Percentiles rank a stretch among this genome's conserved stretches.
phyloP scores from a whole-genome alignment of 2,888 invertebrate genomes.

The Drosophila tripunctata region DNA sequence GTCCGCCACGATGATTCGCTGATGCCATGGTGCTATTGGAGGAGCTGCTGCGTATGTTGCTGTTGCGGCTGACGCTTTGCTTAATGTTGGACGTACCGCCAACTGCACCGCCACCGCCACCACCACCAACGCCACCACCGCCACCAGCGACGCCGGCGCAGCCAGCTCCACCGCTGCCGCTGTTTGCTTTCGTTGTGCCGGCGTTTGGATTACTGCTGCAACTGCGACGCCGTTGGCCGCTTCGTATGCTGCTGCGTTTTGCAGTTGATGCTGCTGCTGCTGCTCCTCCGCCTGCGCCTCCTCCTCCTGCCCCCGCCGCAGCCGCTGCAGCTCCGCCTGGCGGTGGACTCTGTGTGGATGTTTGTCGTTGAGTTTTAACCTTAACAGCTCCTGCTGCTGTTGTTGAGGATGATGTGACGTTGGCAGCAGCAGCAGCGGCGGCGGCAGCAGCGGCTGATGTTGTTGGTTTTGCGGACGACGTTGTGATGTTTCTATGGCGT shows the following conservation, averaged over 20 bases:
- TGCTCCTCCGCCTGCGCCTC: slow-evolving; percentile 25
- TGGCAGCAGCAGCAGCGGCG: slow-evolving; percentile 7
- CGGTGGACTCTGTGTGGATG: slow-evolving; percentile 64
- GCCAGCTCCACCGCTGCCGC: slow-evolving; percentile 80
- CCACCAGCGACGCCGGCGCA: slow-evolving; percentile 76
- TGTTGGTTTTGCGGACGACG: slow-evolving; percentile 77
- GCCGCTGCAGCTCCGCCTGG: slow-evolving; percentile 39
- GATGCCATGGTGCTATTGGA: slow-evolving; percentile 85
- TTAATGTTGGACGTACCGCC: slow-evolving; percentile 74
- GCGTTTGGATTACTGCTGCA: slow-evolving; percentile 79
- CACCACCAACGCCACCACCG: slow-evolving; percentile 64
- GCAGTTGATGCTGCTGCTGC: slow-evolving; percentile 28
- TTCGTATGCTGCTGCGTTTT: slow-evolving; percentile 68
- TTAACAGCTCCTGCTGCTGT: slow-evolving; percentile 12
- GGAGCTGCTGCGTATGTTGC: slow-evolving; percentile 84
- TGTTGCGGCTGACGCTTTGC: slow-evolving; percentile 83
- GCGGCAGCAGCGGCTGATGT: slow-evolving; percentile 79
- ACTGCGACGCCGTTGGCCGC: slow-evolving; percentile 76
- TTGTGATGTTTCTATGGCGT: slow-evolving; percentile 61
- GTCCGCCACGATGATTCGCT: slow-evolving; percentile 84
- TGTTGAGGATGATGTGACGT: not conserved
- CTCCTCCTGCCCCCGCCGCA: too few species aligned
- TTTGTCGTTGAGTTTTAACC: slow-evolving; percentile 43
- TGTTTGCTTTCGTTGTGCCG: slow-evolving; percentile 78
- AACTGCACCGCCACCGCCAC: slow-evolving; percentile 39